Evolutionary conservation across 1,140 invertebrate species (phyloP), one percentile per base, ranked within the genome.

Genomic region (Halesus radiatus): DNA sequence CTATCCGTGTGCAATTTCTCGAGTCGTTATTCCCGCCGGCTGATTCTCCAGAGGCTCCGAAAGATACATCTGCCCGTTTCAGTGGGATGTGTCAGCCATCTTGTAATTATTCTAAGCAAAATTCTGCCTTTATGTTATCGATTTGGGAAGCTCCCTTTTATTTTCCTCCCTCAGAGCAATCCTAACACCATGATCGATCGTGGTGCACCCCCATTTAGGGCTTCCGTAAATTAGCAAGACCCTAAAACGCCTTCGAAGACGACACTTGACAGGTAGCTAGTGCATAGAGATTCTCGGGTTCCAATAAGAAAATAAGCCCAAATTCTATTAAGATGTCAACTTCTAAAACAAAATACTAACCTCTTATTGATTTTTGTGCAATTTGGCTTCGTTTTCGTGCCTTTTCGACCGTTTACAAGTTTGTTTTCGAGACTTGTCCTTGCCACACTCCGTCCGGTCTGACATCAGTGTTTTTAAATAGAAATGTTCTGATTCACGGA

Each of bases 401-500:
- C 13, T 60, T 75, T 75, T 60, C 7, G 16, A 58, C 6, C 18
- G 45, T 50, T 73, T 53, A 73, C 45, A 50, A 58, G 6, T 32
- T 58, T 75, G 73, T 56, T 58, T 75, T 32, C 29, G n/a, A 16
- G 8, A 2, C 15, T 8, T 54, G 29, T 29, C 45, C 70, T 50
- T 73, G 37, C 37, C 13, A 58, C 16, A 56, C 22, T 22, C 29
- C 20, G 54, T 20, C 73, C 29, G 32, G 18, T 62, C 74, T 78
- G 76, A 78, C 76, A 78, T 78, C 76, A 70, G 62, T 70, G 76
- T 53, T 70, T 78, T 78, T 78, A 68, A 78, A 78, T 78, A 78
- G 76, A 78, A 50, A 45, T 56, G 62, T 32, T 64, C 56, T 75
- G 73, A 75, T 75, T 75, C 73, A 75, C 37, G 29, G 23, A 32